Percentiles rank a stretch among this genome's conserved stretches.
These are phyloP conservation scores for Venustaconcha ellipsiformis DNA, from an alignment of 1,140 invertebrate genomes.

Conservation along the genomic window DNA sequence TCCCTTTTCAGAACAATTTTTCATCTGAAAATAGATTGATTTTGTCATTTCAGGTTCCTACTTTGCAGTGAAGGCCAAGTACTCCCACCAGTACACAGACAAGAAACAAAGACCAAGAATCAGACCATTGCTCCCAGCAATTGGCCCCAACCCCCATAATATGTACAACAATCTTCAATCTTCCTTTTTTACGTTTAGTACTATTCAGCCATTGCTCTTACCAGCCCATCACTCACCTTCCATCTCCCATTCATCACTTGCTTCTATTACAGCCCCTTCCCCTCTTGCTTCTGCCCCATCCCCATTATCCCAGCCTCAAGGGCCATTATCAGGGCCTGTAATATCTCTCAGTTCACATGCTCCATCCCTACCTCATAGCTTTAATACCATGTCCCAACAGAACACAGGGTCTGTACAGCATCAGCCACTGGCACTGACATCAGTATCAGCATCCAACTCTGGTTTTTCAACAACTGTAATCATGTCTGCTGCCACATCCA, in stretches of 20 bases:
- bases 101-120: background rate
- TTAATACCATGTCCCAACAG: too few species aligned
- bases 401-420: too few species aligned
- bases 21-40: conserved; percentile 1
- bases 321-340: too few species aligned
- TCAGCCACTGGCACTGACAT: too few species aligned
- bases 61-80: conserved; percentile 54
- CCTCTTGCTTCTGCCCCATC: too few species aligned
- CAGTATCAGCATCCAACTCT: too few species aligned
- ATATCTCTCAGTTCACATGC: too few species aligned
- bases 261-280: too few species aligned
- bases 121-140: background rate
- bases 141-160: background rate
- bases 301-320: too few species aligned
- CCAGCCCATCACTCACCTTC: conserved; percentile 7
- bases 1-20: background rate
- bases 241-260: background rate
- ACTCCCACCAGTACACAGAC: conserved; percentile 60
- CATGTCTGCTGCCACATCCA: too few species aligned
- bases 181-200: background rate
- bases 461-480: too few species aligned
- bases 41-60: conserved; percentile 53
- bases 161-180: conserved; percentile 7
- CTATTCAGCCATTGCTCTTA: conserved; percentile 5
- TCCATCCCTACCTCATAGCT: too few species aligned